Conservation (phyloP, 2,888 invertebrate genomes). For the Steinernema hermaphroditum region DNA sequence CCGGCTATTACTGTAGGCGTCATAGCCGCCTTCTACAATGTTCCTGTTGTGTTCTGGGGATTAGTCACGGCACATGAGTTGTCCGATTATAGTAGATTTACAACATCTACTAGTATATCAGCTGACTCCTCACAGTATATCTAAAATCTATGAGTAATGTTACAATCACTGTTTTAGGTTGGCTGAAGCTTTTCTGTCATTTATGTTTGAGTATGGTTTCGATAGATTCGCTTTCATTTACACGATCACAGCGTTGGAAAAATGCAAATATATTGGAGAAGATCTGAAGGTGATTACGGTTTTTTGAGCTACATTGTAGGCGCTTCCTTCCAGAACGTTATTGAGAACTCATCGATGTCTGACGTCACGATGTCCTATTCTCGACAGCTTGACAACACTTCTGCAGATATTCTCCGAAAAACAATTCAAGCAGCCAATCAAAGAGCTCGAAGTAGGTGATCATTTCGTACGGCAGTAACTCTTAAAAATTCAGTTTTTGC, state of each 20-base stretch:
- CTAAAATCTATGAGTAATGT: neutral
- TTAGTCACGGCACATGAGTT: slow-evolving; percentile 39
- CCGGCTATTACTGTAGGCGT: slow-evolving; percentile 1
- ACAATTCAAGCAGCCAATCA: neutral
- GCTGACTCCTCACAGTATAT: neutral
- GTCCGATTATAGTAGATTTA: slow-evolving; percentile 37
- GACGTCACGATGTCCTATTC: neutral
- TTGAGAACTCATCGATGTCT: neutral
- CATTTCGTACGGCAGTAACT: neutral
- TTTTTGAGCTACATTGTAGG: neutral
- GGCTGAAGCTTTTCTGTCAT: slow-evolving; percentile 31
- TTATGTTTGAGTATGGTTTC: slow-evolving; percentile 51
- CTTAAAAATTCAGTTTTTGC: slow-evolving; percentile 28
- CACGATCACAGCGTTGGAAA: slow-evolving; percentile 1
- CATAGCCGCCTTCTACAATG: slow-evolving; percentile 41
- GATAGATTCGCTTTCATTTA: slow-evolving; percentile 54
- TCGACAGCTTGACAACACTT: neutral
- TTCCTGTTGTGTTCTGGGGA: slow-evolving; percentile 47
- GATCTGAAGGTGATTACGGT: slow-evolving; percentile 36
- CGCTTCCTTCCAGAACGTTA: neutral
- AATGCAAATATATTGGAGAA: slow-evolving; percentile 38
- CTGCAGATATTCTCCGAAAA: neutral
- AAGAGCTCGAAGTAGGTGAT: slow-evolving; percentile 25
- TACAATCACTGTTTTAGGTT: slow-evolving; percentile 31
- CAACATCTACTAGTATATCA: slow-evolving; percentile 31